A percentile compares a stretch with the other conserved stretches of the same genome.
phyloP scores from a whole-genome alignment of 1,140 invertebrate genomes.

The Drosophila bocqueti region DNA sequence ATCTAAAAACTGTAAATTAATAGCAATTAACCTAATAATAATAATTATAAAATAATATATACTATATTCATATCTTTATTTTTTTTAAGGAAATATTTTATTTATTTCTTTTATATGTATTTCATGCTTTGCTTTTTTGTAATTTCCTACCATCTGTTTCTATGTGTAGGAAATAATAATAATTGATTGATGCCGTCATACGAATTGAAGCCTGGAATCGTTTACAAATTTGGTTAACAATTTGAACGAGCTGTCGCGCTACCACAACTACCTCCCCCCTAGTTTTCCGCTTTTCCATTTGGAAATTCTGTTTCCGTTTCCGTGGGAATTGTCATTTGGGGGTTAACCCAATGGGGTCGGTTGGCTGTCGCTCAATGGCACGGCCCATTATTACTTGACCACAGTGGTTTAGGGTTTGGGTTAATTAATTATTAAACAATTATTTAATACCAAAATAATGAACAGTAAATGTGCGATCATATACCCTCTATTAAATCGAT shows the following conservation, averaged over 20 bases:
- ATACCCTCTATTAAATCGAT: too few relatives aligned
- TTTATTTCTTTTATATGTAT: too few relatives aligned
- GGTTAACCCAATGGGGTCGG: conserved; percentile 15
- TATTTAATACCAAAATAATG: neutral
- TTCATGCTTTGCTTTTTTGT: neutral
- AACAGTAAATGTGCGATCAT: too few relatives aligned
- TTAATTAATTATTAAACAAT: neutral
- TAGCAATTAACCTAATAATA: too few relatives aligned
- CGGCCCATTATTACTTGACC: conserved; percentile 10
- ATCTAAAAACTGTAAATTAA: too few relatives aligned
- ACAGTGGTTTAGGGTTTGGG: neutral
- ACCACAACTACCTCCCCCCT: neutral
- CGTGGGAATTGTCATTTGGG: conserved; percentile 31
- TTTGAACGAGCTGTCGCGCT: conserved; percentile 7
- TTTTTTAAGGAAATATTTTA: too few relatives aligned
- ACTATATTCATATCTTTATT: too few relatives aligned
- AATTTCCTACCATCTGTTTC: neutral
- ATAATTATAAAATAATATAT: too few relatives aligned
- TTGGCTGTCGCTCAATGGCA: conserved; percentile 10
- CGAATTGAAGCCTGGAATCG: conserved; percentile 4
- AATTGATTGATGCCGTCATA: conserved; percentile 12
- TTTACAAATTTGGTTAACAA: conserved; percentile 28
- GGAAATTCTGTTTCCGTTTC: conserved; percentile 13
- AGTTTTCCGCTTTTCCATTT: conserved; percentile 10
- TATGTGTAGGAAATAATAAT: conserved; percentile 3